A percentile compares a stretch with the other conserved stretches of the same genome.
phyloP scores from a whole-genome alignment of 2,888 invertebrate species.

The Leptinotarsa peninsularis region DNA sequence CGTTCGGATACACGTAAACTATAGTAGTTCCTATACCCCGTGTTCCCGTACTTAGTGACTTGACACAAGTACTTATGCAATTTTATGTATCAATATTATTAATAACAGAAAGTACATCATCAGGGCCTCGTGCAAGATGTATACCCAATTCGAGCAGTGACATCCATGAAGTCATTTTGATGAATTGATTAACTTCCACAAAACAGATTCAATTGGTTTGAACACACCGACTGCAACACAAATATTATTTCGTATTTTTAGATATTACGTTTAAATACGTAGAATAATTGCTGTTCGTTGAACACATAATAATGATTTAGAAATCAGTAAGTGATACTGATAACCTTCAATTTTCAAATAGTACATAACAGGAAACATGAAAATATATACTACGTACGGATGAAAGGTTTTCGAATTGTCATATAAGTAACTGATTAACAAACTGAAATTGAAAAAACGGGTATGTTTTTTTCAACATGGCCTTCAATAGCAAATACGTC shows the following conservation, averaged over 20 bases:
- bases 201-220: background rate
- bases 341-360: slow-evolving; percentile 28
- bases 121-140: background rate
- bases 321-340: slow-evolving; percentile 27
- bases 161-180: slow-evolving; percentile 3
- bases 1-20: too few species aligned
- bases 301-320: slow-evolving; percentile 17
- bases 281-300: slow-evolving; percentile 19
- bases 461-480: background rate
- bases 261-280: slow-evolving; percentile 23
- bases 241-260: slow-evolving; percentile 20
- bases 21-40: too few species aligned
- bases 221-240: background rate
- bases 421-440: background rate
- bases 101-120: too few species aligned
- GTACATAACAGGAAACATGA: slow-evolving; percentile 14
- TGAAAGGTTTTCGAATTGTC: slow-evolving; percentile 16
- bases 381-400: slow-evolving; percentile 1
- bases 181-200: background rate
- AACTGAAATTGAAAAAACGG: background rate
- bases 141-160: background rate
- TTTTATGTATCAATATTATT: too few species aligned
- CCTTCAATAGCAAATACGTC: background rate
- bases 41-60: too few species aligned
- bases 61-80: too few species aligned